phyloP scores from a whole-genome alignment of 2,113 vertebrate species.

The Psephotus haematonotus region DNA sequence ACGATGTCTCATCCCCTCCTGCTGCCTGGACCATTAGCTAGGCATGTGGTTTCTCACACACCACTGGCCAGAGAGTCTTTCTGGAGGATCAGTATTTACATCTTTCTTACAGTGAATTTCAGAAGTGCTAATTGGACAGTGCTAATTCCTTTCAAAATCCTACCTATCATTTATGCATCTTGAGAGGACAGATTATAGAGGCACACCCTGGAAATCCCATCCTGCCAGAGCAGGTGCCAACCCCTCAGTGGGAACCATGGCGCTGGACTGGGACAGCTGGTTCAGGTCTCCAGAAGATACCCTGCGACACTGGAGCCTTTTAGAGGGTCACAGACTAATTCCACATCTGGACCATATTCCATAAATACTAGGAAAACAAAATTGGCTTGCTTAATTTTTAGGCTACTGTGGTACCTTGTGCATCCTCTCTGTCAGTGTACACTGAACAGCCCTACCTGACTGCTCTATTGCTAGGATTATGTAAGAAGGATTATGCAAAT shows the following conservation, averaged over 20 bases:
- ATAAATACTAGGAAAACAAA: background rate
- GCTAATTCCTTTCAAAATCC: background rate
- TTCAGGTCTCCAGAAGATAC: background rate
- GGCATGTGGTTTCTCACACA: background rate
- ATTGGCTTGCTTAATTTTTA: background rate
- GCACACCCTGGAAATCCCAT: background rate
- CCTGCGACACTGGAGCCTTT: rapidly evolving
- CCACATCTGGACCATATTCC: background rate
- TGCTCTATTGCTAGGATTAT: background rate
- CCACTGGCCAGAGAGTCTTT: background rate
- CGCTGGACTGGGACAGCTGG: background rate
- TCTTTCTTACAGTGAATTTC: background rate
- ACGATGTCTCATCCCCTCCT: background rate
- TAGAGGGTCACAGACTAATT: background rate
- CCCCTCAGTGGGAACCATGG: background rate
- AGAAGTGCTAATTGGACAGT: background rate
- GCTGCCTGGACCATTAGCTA: too few relatives aligned
- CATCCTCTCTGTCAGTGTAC: background rate
- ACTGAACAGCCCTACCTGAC: background rate
- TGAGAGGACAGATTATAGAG: background rate
- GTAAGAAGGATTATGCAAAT: background rate
- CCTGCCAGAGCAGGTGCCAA: background rate
- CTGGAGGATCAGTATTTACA: background rate
- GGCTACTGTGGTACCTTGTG: background rate
- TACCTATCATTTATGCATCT: background rate